phyloP scores from a whole-genome alignment of 2,888 invertebrate species.

The Labia minor region DNA sequence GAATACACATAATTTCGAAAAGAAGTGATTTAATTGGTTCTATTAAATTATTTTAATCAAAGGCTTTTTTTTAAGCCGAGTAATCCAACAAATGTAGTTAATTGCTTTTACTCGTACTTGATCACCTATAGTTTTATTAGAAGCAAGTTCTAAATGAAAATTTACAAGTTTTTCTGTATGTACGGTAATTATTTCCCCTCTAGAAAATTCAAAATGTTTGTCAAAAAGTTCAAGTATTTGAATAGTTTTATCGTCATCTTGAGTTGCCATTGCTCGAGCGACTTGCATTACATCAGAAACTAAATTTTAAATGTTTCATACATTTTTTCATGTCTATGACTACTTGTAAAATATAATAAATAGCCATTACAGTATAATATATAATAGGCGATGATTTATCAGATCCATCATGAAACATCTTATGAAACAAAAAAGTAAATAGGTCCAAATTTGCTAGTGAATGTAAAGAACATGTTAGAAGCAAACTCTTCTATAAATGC shows the following conservation, averaged over 20 bases:
- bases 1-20: slow-evolving; percentile 58
- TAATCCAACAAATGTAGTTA: slow-evolving; percentile 56
- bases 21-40: slow-evolving; percentile 58
- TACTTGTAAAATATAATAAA: slow-evolving; percentile 55
- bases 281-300: slow-evolving; percentile 53
- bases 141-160: too few species aligned
- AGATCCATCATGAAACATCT: slow-evolving; percentile 40
- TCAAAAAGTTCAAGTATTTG: slow-evolving; percentile 56
- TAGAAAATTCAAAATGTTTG: slow-evolving; percentile 46
- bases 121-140: too few species aligned
- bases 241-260: too few species aligned
- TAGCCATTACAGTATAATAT: slow-evolving; percentile 50
- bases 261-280: slow-evolving; percentile 47
- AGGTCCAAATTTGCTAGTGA: slow-evolving; percentile 51
- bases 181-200: too few species aligned
- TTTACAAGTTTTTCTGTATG: too few species aligned
- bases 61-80: slow-evolving; percentile 54
- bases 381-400: slow-evolving; percentile 40
- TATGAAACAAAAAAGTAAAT: slow-evolving; percentile 42
- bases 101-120: slow-evolving; percentile 50
- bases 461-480: too few species aligned
- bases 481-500: too few species aligned
- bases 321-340: slow-evolving; percentile 50
- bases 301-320: slow-evolving; percentile 46
- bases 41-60: slow-evolving; percentile 58